These are phyloP conservation scores for Euclidia mi DNA, from an alignment of 2,888 invertebrate species.

Conservation along the genomic window DNA sequence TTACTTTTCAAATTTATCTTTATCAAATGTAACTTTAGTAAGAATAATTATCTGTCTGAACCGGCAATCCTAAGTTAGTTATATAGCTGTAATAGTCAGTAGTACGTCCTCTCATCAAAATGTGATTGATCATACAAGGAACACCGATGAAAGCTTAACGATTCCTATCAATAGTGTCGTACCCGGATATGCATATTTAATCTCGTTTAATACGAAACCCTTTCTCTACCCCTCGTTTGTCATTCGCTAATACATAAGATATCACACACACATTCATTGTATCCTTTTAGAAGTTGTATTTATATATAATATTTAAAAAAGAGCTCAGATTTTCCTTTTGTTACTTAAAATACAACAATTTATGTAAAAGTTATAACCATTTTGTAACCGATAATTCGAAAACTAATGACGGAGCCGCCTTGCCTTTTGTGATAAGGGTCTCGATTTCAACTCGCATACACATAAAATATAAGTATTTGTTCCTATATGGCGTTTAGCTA, in stretches of 20 bases:
- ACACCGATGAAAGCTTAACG: slow-evolving; percentile 15
- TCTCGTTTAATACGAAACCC: slow-evolving; percentile 7
- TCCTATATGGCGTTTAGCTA: neutral
- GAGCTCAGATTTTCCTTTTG: too few relatives aligned
- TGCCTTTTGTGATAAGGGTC: neutral
- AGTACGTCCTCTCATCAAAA: slow-evolving; percentile 23
- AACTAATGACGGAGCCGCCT: slow-evolving; percentile 2
- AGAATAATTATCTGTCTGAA: neutral
- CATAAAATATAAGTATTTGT: neutral
- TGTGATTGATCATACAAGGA: slow-evolving; percentile 31
- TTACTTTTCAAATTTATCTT: neutral
- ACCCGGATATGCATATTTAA: slow-evolving; percentile 22
- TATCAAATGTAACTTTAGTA: neutral
- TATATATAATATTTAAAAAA: too few relatives aligned
- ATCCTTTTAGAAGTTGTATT: too few relatives aligned
- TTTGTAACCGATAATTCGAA: slow-evolving; percentile 2
- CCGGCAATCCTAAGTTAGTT: neutral
- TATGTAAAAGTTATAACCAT: neutral
- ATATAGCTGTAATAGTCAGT: neutral
- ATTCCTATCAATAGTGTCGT: slow-evolving; percentile 37
- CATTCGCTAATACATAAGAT: neutral
- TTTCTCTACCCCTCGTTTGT: slow-evolving; percentile 5
- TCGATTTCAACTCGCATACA: neutral
- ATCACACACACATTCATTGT: neutral
- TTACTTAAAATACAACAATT: too few relatives aligned